Evolutionary conservation across 2,888 invertebrate species (phyloP), one percentile per base, ranked within the genome.

Genomic region (Amphimallon solstitiale): DNA sequence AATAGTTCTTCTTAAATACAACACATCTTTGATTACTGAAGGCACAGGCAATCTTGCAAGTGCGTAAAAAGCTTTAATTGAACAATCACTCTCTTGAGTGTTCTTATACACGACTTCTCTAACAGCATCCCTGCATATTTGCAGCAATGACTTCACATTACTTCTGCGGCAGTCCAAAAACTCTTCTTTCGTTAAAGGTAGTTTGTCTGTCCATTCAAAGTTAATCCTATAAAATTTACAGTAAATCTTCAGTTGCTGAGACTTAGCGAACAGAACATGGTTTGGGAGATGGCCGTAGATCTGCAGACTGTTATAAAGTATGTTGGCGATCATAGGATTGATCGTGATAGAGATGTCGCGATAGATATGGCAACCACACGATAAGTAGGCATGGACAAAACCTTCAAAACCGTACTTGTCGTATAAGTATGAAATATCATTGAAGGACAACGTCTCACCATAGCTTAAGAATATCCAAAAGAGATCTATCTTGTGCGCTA

Each of bases 381-480:
- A 17, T 14, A 51, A 35, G 12, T 35, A 35, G 3, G 15, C 15
- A 9, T 51, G 9, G 2, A 51, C 2, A n/a, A 34, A 51, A 6
- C 35, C 51, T 3, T 51, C 15, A 35, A 51, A 51, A 4, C 51
- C 51, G 5, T 35, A 35, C 10, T 17, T 35, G 15, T 35, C 14
- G 15, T 51, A 35, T 34, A 51, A 9, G 35, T 35, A 51, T 9
- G 35, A 51, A 17, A 51, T 14, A 35, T 35, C 35, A n/a, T 51
- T 51, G n/a, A 51, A 51, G 29, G 23, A 49, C 3, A 51, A 1
- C 15, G 34, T 35, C 9, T 10, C 34, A 9, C 51, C 51, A 23
- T 51, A 51, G 7, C 35, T 51, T 14, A 51, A 23, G 6, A 51
- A 17, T 17, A 51, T 17, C 35, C 10, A 9, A 2, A 34, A 9